phyloP scores from a whole-genome alignment of 2,113 vertebrate genomes.

The Haemorhous mexicanus region DNA sequence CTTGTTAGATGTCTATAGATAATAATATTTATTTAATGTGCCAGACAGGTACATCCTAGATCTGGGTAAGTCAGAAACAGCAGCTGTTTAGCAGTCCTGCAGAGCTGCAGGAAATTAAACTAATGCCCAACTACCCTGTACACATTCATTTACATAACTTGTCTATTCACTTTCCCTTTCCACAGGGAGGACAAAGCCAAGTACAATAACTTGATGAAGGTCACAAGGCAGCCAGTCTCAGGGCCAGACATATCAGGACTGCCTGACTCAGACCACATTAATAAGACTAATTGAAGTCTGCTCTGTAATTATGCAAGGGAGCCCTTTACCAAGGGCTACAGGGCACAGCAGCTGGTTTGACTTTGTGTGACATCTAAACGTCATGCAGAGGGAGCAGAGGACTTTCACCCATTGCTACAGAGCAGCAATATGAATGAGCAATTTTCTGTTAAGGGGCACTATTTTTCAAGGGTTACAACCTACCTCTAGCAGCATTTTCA shows the following conservation, averaged over 20 bases:
- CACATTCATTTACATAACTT: background rate
- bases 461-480: background rate
- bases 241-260: background rate
- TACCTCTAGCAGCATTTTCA: slow-evolving; percentile 94
- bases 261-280: background rate
- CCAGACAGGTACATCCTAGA: background rate
- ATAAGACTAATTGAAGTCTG: background rate
- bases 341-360: background rate
- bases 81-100: background rate
- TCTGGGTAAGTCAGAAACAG: background rate
- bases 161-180: background rate
- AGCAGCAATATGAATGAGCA: background rate
- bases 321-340: background rate
- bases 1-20: background rate
- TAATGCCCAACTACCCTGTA: background rate
- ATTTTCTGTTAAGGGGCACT: background rate
- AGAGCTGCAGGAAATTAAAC: background rate
- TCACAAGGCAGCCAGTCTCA: background rate
- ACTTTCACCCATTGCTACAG: background rate
- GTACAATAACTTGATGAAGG: background rate
- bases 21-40: background rate
- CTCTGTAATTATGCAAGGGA: background rate
- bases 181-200: background rate
- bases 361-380: background rate
- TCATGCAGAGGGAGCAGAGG: background rate